These are phyloP conservation scores for Gymnoscopelus microlampas DNA, from an alignment of 2,797 vertebrate genomes.

Conservation along the genomic window DNA sequence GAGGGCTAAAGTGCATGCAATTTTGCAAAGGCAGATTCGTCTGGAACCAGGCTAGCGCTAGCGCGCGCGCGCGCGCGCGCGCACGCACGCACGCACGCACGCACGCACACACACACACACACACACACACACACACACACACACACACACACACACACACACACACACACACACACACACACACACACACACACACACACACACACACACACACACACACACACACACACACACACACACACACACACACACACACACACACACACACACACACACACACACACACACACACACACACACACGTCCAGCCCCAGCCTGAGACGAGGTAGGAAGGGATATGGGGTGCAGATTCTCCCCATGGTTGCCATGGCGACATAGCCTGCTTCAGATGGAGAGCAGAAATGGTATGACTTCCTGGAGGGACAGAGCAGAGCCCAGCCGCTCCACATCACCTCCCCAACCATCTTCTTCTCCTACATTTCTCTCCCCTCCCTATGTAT, in stretches of 20 bases:
- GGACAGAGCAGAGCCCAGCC: constrained; percentile 55
- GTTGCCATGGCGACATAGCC: constrained; percentile 89
- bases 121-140: neutral
- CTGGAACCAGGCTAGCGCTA: too few species aligned
- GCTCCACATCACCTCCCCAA: constrained; percentile 38
- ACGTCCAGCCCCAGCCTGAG: too few species aligned
- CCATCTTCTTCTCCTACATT: constrained; percentile 13
- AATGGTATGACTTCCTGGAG: constrained; percentile 77
- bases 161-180: constrained; percentile 33
- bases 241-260: constrained; percentile 34
- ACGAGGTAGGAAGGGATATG: constrained; percentile 60
- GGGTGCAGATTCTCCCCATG: constrained; percentile 82
- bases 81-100: too few species aligned
- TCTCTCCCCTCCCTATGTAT: neutral
- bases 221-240: constrained; percentile 28
- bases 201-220: constrained; percentile 24
- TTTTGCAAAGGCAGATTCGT: too few species aligned
- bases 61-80: too few species aligned
- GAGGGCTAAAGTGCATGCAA: too few species aligned
- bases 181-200: constrained; percentile 16
- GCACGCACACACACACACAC: too few species aligned
- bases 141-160: neutral
- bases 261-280: constrained; percentile 50
- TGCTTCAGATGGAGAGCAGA: constrained; percentile 76
- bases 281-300: constrained; percentile 65